Percentiles rank a stretch among this genome's conserved stretches.
phyloP scores from a whole-genome alignment of 2,797 vertebrate species.

The Pseudopleuronectes americanus region DNA sequence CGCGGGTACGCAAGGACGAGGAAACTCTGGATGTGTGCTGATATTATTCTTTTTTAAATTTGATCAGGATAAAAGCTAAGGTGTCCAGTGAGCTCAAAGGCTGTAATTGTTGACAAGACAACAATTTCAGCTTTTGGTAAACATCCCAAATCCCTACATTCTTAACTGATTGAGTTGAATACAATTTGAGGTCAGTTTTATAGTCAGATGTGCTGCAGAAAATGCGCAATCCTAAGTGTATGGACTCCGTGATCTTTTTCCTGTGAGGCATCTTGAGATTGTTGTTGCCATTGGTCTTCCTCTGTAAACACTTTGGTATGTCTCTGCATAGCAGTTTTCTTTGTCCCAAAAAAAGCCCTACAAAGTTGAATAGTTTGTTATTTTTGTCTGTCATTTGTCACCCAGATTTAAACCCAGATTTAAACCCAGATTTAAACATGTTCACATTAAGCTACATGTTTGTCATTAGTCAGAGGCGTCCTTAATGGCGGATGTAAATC shows the following conservation, averaged over 20 bases:
- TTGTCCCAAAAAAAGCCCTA: conserved; percentile 21
- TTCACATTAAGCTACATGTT: conserved; percentile 51
- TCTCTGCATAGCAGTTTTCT: conserved; percentile 38
- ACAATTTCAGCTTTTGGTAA: conserved; percentile 1
- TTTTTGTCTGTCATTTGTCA: conserved; percentile 62
- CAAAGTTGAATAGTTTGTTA: conserved; percentile 39
- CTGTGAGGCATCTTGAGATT: conserved; percentile 29
- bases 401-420: conserved; percentile 53
- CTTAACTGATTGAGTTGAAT: neutral
- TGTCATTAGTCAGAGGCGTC: conserved; percentile 51
- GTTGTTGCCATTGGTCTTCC: conserved; percentile 46
- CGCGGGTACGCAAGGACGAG: conserved; percentile 62
- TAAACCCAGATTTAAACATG: conserved; percentile 48
- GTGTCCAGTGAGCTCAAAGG: neutral
- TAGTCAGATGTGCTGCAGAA: neutral
- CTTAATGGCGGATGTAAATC: conserved; percentile 20
- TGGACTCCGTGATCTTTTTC: conserved; percentile 27
- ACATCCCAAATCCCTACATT: neutral
- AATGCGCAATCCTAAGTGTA: conserved; percentile 24
- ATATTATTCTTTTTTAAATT: neutral
- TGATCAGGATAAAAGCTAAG: neutral
- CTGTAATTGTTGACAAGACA: conserved; percentile 4
- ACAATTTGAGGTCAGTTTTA: conserved; percentile 18
- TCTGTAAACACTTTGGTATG: conserved; percentile 61
- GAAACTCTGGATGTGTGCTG: neutral